Evolutionary conservation across 2,797 vertebrate species (phyloP).

Genomic region (Gephyroberyx darwinii): DNA sequence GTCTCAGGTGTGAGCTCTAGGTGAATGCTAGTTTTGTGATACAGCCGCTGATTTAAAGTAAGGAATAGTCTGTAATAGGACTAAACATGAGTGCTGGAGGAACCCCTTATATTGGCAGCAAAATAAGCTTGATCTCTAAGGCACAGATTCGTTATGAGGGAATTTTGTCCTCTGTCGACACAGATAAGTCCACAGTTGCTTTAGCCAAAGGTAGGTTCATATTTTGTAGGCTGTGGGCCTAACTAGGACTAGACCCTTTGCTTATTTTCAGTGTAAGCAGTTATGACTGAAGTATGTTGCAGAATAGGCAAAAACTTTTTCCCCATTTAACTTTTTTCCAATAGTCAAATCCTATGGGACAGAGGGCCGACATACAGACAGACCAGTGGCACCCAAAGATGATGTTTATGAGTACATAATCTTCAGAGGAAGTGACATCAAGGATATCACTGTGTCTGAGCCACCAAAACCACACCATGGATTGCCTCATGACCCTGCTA

Average conservation of each 20-base stretch:
- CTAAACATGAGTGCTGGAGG: conserved; percentile 84
- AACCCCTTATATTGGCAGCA: conserved; percentile 89
- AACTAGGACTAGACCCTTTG: not conserved
- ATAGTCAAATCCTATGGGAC: conserved; percentile 95
- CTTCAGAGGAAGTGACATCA: conserved; percentile 97
- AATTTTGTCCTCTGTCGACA: conserved; percentile 91
- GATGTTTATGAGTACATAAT: conserved; percentile 97
- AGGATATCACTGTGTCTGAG: conserved; percentile 97
- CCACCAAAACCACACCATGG: conserved; percentile 91
- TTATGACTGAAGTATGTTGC: not conserved
- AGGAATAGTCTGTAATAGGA: not conserved
- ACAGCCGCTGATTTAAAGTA: not conserved
- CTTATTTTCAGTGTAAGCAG: not conserved
- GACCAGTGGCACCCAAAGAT: conserved; percentile 91
- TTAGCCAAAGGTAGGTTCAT: conserved; percentile 84
- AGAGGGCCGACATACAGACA: conserved; percentile 92
- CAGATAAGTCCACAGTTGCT: conserved; percentile 88
- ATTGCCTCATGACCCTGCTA: conserved; percentile 94
- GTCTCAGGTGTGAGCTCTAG: accelerated
- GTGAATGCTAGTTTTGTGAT: not conserved
- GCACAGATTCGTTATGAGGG: conserved; percentile 94
- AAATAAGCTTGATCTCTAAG: conserved; percentile 94
- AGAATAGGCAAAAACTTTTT: not conserved
- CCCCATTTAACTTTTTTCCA: not conserved
- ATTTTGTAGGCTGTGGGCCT: not conserved